Percentiles rank a stretch among this genome's conserved stretches.
Conservation (phyloP, 2,113 vertebrate genomes). For the Papio anubis region DNA sequence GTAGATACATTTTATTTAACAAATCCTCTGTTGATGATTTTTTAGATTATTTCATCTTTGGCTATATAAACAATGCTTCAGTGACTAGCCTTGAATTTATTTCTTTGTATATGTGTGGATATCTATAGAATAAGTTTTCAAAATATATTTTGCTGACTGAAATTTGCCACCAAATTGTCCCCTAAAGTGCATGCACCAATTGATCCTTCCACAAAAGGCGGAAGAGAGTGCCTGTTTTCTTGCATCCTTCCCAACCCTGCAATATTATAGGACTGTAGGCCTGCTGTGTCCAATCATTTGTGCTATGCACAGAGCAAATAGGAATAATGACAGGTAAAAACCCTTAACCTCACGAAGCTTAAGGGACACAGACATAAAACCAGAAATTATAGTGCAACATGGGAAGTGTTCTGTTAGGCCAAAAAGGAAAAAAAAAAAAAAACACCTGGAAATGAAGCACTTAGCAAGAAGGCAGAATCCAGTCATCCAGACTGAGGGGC, state of each 20-base stretch:
- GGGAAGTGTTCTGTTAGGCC: not conserved
- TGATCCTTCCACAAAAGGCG: not conserved
- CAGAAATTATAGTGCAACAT: not conserved
- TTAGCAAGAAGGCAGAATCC: not conserved
- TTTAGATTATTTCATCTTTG: conserved; percentile 17
- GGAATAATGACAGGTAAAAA: not conserved
- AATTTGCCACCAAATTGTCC: not conserved
- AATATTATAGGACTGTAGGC: not conserved
- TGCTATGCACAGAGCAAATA: not conserved
- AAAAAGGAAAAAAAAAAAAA: not conserved
- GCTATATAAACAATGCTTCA: not conserved
- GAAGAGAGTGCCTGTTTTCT: not conserved
- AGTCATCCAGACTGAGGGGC: not conserved
- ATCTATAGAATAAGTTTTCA: not conserved
- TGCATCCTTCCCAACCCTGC: not conserved
- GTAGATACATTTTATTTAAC: not conserved
- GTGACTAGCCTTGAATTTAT: not conserved
- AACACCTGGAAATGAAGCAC: too few relatives aligned
- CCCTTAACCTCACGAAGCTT: not conserved
- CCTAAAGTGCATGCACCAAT: not conserved
- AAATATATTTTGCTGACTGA: not conserved
- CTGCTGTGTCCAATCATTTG: not conserved
- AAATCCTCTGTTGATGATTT: not conserved
- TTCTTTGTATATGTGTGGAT: not conserved
- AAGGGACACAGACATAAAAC: not conserved